Conservation (phyloP, 2,113 vertebrate species). For the Menura novaehollandiae region DNA sequence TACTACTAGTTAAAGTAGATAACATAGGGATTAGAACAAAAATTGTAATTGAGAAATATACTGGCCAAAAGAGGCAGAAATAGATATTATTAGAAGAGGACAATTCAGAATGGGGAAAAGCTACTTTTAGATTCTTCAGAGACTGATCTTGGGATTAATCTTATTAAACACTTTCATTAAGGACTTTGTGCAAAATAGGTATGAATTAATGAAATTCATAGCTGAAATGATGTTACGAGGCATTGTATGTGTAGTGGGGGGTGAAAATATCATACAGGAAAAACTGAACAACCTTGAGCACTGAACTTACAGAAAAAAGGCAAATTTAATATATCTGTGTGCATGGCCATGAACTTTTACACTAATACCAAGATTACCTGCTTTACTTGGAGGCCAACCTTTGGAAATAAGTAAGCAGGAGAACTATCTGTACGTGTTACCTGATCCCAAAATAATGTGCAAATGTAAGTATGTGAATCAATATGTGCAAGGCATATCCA, state of each 20-base stretch:
- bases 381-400: background rate
- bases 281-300: background rate
- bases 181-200: background rate
- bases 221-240: background rate
- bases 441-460: background rate
- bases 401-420: background rate
- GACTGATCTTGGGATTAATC: background rate
- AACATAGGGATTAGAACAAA: background rate
- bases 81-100: background rate
- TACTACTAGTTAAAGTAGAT: background rate
- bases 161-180: background rate
- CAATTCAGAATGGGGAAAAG: background rate
- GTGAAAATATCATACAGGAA: background rate
- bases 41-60: background rate
- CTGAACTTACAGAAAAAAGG: background rate
- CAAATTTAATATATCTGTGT: background rate
- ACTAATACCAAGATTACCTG: background rate
- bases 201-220: background rate
- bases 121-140: background rate
- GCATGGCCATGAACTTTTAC: background rate
- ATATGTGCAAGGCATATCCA: background rate
- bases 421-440: background rate
- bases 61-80: background rate
- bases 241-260: rapidly evolving
- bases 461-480: background rate